Base-by-base conservation (phyloP, 2,888 invertebrate genomes). In the Drosophila cognata region DNA sequence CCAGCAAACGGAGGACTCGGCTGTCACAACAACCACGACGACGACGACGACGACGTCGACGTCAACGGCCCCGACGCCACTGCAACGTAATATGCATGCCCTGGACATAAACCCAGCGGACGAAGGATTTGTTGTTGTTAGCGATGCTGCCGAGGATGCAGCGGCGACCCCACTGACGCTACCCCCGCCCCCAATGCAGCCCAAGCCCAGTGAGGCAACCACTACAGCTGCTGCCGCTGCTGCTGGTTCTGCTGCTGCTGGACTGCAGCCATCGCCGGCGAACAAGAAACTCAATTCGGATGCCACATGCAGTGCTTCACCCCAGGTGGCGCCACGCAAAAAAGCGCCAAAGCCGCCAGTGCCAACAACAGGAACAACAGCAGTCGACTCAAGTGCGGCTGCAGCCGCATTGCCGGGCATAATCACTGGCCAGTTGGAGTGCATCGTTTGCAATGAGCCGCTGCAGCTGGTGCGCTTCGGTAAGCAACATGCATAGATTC, bases 371-470 rank as follows among this genome's bases (percentile, higher is more conserved):
- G 25, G 58, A 11, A 48, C 57, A 7, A 53, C 46, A 41, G 56
- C 63, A 63, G 58, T 48, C 33, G 77, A 64, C 10, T 18, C 64
- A 16, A 64, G 48, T 36, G 31, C 58, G 7, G 52, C 69, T 18
- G 61, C 72, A 6, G 52, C 67, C 8, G 73, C 58, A 36, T 43
- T 81, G 53, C 72, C 85, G n/a, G 60, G n/a, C 31, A 55, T 66
- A n/a, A 66, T 77, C 29, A 38, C 71, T 13, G 87, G 89, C 13
- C 91, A 90, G 28, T 88, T 82, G 33, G 95, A 96, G 90, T 96
- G 97, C 92, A 93, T 95, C 59, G 95, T 97, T 6, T 97, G 97
- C 91, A 95, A 95, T 48, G 96, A 96, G 89, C 92, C 95, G 53
- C 94, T 95, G 5, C 94, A 94, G 74, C 94, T 95, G 73, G 95